Evolutionary conservation across 2,888 invertebrate species (phyloP), one percentile per base, ranked within the genome.

Genomic region (Idaea aversata): DNA sequence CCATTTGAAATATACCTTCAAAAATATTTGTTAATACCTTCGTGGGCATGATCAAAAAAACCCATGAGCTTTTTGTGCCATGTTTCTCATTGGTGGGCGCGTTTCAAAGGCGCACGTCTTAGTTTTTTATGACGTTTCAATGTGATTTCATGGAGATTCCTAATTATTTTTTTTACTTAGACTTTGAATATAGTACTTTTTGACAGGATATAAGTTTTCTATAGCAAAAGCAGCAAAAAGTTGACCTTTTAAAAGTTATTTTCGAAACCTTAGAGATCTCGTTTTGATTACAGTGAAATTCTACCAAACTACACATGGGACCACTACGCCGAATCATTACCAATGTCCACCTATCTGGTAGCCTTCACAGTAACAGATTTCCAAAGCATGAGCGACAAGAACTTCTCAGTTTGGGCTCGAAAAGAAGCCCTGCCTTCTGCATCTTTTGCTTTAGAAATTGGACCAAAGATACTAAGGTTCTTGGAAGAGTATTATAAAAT

Each of bases 321-420:
- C 79, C 94, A 95, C 75, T 97, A 95, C 80, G 93, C 95, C 10
- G 95, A 95, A 76, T 96, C 97, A 0, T 90, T 97, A 0, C 96
- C 96, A 15, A 98, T 98, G 97, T 97, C 97, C n/a, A 97, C 97
- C 0, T 98, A 98, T 79, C 90, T 98, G 57, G 96, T 98, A 5
- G 98, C 98, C 0, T 97, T 97, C 77, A 95, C 96, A 0, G 95
- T 98, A 15, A 96, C 96, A 0, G 97, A 97, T 83, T 97, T 97
- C 75, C 94, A 90, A 6, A 89, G 87, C 63, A 94, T 94, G 78
- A 91, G 87, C 15, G 89, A 93, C 63, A 94, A 94, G 0, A 94
- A 93, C 74, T 95, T 96, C 76, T 93, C 94, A 0, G 95, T 97
- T 0, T 97, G 96, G 96, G 94, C 96, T 0, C 88, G 96, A 35